Base-by-base conservation (phyloP, 2,888 invertebrate genomes). In the Drosophila prostipennis region DNA sequence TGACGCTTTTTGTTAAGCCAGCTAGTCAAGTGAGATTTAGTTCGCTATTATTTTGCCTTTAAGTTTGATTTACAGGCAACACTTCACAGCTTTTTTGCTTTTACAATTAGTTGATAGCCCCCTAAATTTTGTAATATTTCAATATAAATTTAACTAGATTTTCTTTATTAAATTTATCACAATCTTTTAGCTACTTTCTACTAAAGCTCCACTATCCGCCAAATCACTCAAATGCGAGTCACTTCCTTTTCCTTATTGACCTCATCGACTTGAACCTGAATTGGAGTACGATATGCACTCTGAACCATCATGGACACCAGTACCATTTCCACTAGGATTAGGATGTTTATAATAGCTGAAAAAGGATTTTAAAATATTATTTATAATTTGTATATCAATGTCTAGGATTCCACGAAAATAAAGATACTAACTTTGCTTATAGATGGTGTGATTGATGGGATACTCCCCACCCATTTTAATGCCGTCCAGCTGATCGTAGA, bases 261-360 rank as follows among this genome's bases (percentile, higher is more conserved):
- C 46, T 87, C 84, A 64, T 78, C 76, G 23, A 85, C 68, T 71
- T 87, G 78, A 37, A 89, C 75, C 58, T 87, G 79, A 26, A 84
- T 74, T 13, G 91, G 91, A 2, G 77, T 76, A 36, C 88, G 88
- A 60, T 91, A 91, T 1, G 91, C 90, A 58, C 87, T 90, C 65
- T 91, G 90, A 0, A 76, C 91, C 76, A 92, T 72, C 71, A 90
- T 79, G 6, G 92, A 91, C 7, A 91, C 89, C 55, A 91, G 69
- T 7, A 89, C 84, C 91, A 91, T 91, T 80, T 91, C 91, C 19
- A 85, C 77, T 57, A 91, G 68, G 63, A 91, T 91, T 16, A 91
- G 57, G 1, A 90, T 78, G 69, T 91, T 91, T 19, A 91, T 90
- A n/a, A 91, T 84, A 5, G 89, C 91, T 91, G 65, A 14, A 37